These are phyloP conservation scores for Pseudotriccus pelzelni DNA, from an alignment of 2,797 vertebrate genomes.

Conservation along the genomic window DNA sequence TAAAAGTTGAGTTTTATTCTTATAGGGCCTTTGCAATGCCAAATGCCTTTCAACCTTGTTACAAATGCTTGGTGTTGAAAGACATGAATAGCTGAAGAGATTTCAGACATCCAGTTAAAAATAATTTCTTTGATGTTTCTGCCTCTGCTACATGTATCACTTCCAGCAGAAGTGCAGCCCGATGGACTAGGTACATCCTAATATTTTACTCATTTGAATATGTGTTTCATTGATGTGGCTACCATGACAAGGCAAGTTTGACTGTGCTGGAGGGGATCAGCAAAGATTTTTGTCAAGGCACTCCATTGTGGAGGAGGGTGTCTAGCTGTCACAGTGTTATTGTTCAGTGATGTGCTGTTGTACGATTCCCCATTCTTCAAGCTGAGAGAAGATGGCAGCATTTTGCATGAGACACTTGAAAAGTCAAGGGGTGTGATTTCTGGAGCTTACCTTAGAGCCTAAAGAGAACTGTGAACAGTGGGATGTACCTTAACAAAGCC, in stretches of 20 bases:
- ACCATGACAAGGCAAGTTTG: slow-evolving; percentile 46
- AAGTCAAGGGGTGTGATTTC: background rate
- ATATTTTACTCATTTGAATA: slow-evolving; percentile 43
- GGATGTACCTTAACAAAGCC: background rate
- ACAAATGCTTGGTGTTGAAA: slow-evolving; percentile 46
- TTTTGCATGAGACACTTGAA: background rate
- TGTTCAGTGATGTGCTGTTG: background rate
- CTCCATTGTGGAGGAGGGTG: background rate
- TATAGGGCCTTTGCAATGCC: background rate
- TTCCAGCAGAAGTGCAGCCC: slow-evolving; percentile 4
- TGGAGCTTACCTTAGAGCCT: background rate
- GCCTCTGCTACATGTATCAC: background rate
- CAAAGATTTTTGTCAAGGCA: slow-evolving; percentile 24
- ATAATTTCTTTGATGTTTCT: slow-evolving; percentile 23
- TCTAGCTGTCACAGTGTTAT: background rate
- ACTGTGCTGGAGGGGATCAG: background rate
- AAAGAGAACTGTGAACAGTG: background rate
- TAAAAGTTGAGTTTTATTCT: background rate
- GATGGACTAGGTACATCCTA: background rate
- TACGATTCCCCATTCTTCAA: background rate
- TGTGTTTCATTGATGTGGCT: slow-evolving; percentile 1
- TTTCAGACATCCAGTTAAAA: slow-evolving; percentile 48
- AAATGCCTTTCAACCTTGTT: slow-evolving; percentile 49
- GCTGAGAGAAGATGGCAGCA: background rate
- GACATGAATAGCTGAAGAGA: slow-evolving; percentile 43